These are phyloP conservation scores for Drosophila ercepeae DNA, from an alignment of 1,140 invertebrate species.

Conservation along the genomic window DNA sequence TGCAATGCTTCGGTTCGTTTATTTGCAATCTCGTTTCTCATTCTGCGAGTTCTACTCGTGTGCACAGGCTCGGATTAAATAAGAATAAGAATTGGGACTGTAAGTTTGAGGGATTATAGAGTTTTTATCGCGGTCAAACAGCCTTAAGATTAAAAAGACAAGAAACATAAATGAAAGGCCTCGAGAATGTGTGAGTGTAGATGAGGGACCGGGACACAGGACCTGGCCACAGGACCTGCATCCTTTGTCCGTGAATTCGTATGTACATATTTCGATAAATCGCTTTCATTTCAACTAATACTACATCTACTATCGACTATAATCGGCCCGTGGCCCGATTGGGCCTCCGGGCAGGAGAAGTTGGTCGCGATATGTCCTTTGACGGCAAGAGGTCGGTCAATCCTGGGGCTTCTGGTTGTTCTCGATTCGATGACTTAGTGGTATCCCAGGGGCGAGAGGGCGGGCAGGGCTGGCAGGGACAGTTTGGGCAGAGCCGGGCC, in stretches of 20 bases:
- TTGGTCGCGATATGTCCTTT: conserved; percentile 60
- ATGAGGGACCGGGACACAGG: conserved; percentile 44
- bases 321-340: conserved; percentile 18
- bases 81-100: conserved; percentile 36
- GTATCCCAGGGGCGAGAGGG: conserved; percentile 53
- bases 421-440: conserved; percentile 62
- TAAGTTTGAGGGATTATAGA: conserved; percentile 34
- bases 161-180: conserved; percentile 71
- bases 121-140: conserved; percentile 78
- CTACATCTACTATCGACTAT: conserved; percentile 74
- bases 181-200: conserved; percentile 63
- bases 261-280: conserved; percentile 66
- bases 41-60: conserved; percentile 41
- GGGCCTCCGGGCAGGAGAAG: conserved; percentile 48
- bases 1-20: conserved; percentile 46
- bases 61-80: conserved; percentile 48
- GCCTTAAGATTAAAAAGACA: conserved; percentile 76
- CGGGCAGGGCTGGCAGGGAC: conserved; percentile 46
- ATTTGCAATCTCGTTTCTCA: conserved; percentile 45
- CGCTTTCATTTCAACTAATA: conserved; percentile 75
- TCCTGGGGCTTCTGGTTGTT: neutral
- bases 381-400: conserved; percentile 54
- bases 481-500: conserved; percentile 16
- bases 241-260: conserved; percentile 36
- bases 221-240: neutral